Conservation (phyloP, 2,797 vertebrate species). For the Halcyon smyrnensis region DNA sequence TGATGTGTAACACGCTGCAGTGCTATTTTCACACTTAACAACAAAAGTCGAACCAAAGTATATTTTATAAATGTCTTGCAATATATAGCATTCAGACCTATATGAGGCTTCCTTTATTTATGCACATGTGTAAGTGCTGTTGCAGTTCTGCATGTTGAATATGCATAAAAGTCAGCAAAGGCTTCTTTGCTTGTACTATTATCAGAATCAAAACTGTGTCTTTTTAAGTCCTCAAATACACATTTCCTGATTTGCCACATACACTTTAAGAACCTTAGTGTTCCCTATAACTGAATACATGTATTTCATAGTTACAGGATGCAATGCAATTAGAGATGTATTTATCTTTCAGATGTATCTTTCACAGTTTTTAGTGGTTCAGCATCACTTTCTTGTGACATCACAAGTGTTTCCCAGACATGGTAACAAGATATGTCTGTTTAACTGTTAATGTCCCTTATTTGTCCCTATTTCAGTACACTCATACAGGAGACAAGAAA, state of each 20-base stretch:
- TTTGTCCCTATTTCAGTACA: background rate
- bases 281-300: background rate
- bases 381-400: background rate
- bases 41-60: background rate
- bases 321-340: background rate
- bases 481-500: background rate
- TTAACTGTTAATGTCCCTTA: background rate
- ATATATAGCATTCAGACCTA: background rate
- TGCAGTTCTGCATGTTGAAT: background rate
- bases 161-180: background rate
- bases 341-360: background rate
- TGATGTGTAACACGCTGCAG: background rate
- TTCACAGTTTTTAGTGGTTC: background rate
- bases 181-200: background rate
- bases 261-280: background rate
- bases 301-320: background rate
- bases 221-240: background rate
- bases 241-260: background rate
- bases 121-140: background rate
- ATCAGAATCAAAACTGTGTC: background rate
- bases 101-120: background rate
- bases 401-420: background rate
- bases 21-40: background rate
- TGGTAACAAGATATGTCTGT: background rate
- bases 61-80: background rate